A percentile compares a stretch with the other conserved stretches of the same genome.
phyloP scores from a whole-genome alignment of 2,113 vertebrate genomes.

The Anas platyrhynchos region DNA sequence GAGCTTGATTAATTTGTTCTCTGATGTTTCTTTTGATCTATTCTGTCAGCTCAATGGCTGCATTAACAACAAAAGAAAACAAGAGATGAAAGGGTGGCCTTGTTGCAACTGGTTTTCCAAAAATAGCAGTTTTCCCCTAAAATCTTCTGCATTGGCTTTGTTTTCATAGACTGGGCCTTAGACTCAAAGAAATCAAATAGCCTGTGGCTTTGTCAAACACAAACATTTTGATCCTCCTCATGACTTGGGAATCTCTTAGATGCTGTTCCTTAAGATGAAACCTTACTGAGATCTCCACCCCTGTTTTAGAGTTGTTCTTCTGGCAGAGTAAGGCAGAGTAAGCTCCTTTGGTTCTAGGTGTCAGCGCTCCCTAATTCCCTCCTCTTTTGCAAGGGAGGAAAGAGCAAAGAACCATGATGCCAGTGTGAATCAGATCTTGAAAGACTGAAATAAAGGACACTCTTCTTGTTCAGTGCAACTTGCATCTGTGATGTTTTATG shows the following conservation, averaged over 20 bases:
- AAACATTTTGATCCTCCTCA: neutral
- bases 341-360: neutral
- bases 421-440: neutral
- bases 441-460: neutral
- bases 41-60: constrained; percentile 16
- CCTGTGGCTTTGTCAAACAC: neutral
- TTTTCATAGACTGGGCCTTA: neutral
- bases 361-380: neutral
- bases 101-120: constrained; percentile 22
- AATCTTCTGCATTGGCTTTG: neutral
- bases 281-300: neutral
- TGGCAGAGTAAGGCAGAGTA: neutral
- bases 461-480: neutral
- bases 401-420: neutral
- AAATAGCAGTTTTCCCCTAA: neutral
- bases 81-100: constrained; percentile 41
- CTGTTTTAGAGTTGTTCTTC: neutral
- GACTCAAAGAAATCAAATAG: constrained; percentile 9
- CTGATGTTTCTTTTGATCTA: constrained; percentile 60
- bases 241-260: neutral
- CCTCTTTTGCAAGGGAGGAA: neutral
- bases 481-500: neutral
- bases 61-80: constrained; percentile 49
- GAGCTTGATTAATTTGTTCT: constrained; percentile 61
- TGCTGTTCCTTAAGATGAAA: neutral